phyloP scores from a whole-genome alignment of 2,797 vertebrate species.

The Clarias fuscus region DNA sequence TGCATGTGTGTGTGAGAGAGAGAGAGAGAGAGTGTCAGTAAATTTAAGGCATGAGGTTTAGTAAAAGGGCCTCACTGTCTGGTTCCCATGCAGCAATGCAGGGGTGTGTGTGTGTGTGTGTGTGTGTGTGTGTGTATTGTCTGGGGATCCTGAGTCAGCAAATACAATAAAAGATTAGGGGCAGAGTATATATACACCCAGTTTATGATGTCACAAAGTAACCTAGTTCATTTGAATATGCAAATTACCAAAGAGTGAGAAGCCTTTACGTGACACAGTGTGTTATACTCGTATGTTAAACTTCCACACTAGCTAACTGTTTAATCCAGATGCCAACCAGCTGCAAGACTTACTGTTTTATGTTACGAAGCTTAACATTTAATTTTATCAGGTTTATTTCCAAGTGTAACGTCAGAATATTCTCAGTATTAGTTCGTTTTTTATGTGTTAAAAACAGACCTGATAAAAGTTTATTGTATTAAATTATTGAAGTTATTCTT shows the following conservation, averaged over 20 bases:
- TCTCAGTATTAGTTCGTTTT: neutral
- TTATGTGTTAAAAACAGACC: too few relatives aligned
- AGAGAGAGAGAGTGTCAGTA: neutral
- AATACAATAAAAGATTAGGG: neutral
- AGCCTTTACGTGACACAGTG: neutral
- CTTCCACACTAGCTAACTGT: neutral
- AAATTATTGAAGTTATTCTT: neutral
- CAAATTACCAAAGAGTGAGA: neutral
- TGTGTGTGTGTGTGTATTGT: slow-evolving; percentile 2
- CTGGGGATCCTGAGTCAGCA: neutral
- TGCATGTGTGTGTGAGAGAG: slow-evolving; percentile 1
- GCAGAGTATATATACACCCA: neutral
- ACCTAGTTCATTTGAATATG: neutral
- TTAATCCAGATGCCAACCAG: neutral
- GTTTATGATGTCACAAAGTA: neutral
- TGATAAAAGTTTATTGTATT: neutral
- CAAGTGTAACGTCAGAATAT: neutral
- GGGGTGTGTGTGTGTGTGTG: slow-evolving; percentile 7
- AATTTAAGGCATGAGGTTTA: slow-evolving; percentile 14
- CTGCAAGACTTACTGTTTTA: neutral
- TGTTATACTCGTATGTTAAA: neutral
- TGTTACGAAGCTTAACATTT: neutral
- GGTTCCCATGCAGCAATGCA: slow-evolving; percentile 21
- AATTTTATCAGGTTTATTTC: neutral
- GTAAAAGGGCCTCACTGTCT: neutral